Base-by-base conservation (phyloP, 2,113 vertebrate genomes). In the Bubo scandiacus region DNA sequence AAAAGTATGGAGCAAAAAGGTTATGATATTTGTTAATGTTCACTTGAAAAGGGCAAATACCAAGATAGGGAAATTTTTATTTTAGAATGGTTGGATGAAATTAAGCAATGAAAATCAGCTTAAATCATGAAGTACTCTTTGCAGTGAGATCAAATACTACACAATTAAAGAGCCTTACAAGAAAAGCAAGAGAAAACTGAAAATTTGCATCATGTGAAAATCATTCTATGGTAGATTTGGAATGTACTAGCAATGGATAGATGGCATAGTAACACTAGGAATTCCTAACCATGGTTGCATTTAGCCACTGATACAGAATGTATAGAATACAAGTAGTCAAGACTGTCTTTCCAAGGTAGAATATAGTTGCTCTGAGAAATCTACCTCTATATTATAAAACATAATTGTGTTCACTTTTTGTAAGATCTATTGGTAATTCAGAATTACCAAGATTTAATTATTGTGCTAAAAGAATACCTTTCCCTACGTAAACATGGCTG, bases 21-120 rank as follows among this genome's bases (percentile, higher is more conserved):
- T 92, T 94, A 70, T 70, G 61, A 15, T 94, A 62, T 94, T 91
- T 96, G n/a, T 96, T 92, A 94, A 75, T 30, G 40, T 17, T 16
- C 36, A 20, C 67, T 79, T 89, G 52, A 87, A 91, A 96, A 94
- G 52, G 55, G 52, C 84, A 89, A 79, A 87, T 87, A 72, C 21
- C 16, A 71, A 74, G 61, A 49, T 12, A 59, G 11, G 21, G 14
- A 8, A 85, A 75, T 71, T 94, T 63, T 94, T 67, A 25, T 45
- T 96, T 94, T 91, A 79, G 77, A 78, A 57, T 62, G 21, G 7
- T 51, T 92, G 65, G 34, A 57, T 81, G 57, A 91, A 96, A 92
- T 91, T 81, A 84, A 79, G 68, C 47, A 78, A 59, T 4, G 3
- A 71, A 94, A 59, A 88, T 81, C 25, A 74, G 7, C 12, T 71